Conservation (phyloP, 2,888 invertebrate genomes). For the Calephelis perditalis region DNA sequence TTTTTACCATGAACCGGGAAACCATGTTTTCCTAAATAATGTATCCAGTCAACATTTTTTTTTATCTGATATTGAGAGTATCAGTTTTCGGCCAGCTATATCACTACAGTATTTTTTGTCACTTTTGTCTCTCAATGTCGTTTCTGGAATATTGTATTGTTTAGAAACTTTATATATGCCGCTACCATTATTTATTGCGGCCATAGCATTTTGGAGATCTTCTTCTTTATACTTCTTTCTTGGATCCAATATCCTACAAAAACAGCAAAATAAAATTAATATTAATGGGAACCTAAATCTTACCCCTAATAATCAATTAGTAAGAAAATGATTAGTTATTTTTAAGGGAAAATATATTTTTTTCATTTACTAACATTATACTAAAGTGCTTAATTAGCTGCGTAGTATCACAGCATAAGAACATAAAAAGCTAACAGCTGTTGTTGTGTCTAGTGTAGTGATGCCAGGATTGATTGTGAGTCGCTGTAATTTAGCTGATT, state of each 20-base stretch:
- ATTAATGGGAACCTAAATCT: background rate
- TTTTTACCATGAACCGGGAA: conserved; percentile 31
- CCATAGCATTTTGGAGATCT: background rate
- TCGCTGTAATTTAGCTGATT: too few relatives aligned
- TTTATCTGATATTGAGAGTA: conserved; percentile 23
- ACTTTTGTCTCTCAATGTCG: conserved; percentile 16
- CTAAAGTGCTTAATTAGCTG: background rate
- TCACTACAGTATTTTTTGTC: conserved; percentile 9
- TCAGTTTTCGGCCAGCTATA: background rate
- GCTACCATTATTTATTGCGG: background rate
- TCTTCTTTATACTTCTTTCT: background rate
- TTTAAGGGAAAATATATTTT: background rate
- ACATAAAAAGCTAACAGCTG: too few relatives aligned
- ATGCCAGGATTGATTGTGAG: too few relatives aligned
- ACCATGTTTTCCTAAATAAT: conserved; percentile 28
- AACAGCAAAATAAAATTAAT: background rate
- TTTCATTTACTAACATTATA: background rate
- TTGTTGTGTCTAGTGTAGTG: too few relatives aligned
- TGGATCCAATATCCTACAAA: too few relatives aligned
- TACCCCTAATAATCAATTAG: background rate
- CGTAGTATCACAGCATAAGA: background rate
- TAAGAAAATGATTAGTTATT: background rate
- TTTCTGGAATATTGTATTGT: conserved; percentile 13
- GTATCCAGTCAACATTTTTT: conserved; percentile 30
- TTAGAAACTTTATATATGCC: conserved; percentile 15